Base-by-base conservation (phyloP, 2,113 vertebrate genomes). In the Cricetomys ansorgei region DNA sequence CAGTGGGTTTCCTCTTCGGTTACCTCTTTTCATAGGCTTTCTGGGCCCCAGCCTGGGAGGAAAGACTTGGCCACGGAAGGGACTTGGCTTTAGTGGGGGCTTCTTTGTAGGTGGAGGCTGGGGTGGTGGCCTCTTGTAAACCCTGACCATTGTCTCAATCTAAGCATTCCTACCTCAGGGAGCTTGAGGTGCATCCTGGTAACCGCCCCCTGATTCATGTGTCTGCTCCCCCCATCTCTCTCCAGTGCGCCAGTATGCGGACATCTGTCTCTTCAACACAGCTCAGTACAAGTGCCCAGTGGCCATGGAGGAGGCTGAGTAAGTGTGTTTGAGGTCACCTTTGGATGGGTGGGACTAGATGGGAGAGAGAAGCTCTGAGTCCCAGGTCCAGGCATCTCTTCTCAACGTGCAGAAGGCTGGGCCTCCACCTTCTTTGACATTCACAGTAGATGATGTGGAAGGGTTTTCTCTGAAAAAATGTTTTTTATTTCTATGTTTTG, bases 211-310 rank as follows among this genome's bases (percentile, higher is more conserved):
- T 5, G 72, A 59, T 55, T 95, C 89, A 94, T 1, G 7, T 5
- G 4, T 83, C 43, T 29, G 0, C 43, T 3, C 37, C n/a, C 27
- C 73, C 73, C 53, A 37, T 62, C 48, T 83, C 19, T 75, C 64
- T 59, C 9, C 98, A 99, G 99, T 99, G 88, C 99, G 99, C 89
- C 99, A 99, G 94, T 99, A 99, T 1, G 99, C 99, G 0, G 99
- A 99, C 97, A 99, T 99, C 97, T 99, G 99, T 98, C 99, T 99
- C 76, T 99, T 99, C 98, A 99, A 99, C 99, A 99, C 99, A 0
- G 99, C 99, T 13, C 99, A 99, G 98, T 99, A 99, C 98, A 99
- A 99, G 97, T 99, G 99, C 73, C 99, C 99, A 0, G 99, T 99
- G 43, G 99, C 99, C 1, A 98, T 99, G 96, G 99, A 99, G 91